A percentile compares a stretch with the other conserved stretches of the same genome.
phyloP scores from a whole-genome alignment of 2,113 vertebrate species.

The Hypomesus transpacificus region DNA sequence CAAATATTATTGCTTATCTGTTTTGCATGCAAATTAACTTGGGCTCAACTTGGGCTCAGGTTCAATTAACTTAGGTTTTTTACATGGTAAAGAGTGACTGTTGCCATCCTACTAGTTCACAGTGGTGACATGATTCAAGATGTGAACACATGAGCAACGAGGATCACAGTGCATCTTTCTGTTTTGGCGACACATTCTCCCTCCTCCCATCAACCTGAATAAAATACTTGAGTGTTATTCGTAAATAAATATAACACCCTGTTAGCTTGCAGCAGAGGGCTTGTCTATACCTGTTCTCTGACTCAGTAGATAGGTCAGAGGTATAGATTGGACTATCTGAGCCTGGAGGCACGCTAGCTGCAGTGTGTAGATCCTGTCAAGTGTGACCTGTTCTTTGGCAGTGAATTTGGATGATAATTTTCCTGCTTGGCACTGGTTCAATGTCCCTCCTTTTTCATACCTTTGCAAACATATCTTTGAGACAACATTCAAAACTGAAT shows the following conservation, averaged over 20 bases:
- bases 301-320: slow-evolving; percentile 3
- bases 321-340: no score
- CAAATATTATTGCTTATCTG: neutral
- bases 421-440: neutral
- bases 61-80: no score
- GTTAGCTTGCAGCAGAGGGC: slow-evolving; percentile 26
- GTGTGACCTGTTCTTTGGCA: slow-evolving; percentile 21
- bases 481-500: neutral
- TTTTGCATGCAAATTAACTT: neutral
- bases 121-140: no score
- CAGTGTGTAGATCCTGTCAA: neutral
- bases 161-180: no score
- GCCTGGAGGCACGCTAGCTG: no score
- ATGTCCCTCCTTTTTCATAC: neutral
- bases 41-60: no score
- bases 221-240: slow-evolving; percentile 15
- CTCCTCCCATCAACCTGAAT: slow-evolving; percentile 35
- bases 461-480: neutral
- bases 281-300: slow-evolving; percentile 46
- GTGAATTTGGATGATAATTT: neutral
- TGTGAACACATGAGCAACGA: no score
- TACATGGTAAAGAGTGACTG: no score
- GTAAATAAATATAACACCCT: slow-evolving; percentile 20
- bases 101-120: no score
- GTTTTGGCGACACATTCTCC: neutral